Base-by-base conservation (phyloP, 2,113 vertebrate species). In the Festucalex cinctus region DNA sequence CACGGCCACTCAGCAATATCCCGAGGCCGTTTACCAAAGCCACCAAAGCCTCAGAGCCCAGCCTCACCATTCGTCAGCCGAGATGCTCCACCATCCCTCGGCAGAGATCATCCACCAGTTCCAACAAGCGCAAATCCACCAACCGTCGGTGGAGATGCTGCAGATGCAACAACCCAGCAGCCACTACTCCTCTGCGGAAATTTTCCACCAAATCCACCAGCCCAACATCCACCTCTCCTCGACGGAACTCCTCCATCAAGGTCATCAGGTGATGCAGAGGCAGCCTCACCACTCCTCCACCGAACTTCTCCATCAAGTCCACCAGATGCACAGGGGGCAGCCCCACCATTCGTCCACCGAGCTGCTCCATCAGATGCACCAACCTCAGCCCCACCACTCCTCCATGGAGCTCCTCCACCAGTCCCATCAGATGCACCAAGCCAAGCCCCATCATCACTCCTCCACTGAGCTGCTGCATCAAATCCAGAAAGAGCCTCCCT, bases 371-470 rank as follows among this genome's bases (percentile, higher is more conserved):
- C 84, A 89, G 67, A 72, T 82, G 9, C 84, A 83, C 19, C 69
- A 85, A 58, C 13, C 78, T 9, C 78, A 86, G 70, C 59, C 81
- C 6, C 85, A 86, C 59, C 81, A 88, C 58, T 81, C 86, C 12
- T 88, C 85, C n/a, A 77, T 79, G 20, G 86, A 88, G 73, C 68
- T 88, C 39, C 83, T 86, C 44, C 79, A 89, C 58, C 90, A 88
- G 69, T 69, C 60, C 64, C 78, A 82, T 14, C 88, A 85, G 58
- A 73, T 78, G 5, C 84, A 85, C 17, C 87, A 89, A 63, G 39
- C 71, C 2, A 82, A 88, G 65, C 73, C 83, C 49, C 86, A 90
- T 66, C 90, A 91, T 66, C 90, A 91, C 69, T 86, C 88, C 28
- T 89, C 86, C 59, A 81, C 76, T 1, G 88, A 90, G 70, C 76